Evolutionary conservation across 2,797 vertebrate genomes (phyloP).

Genomic region (Acrossocheilus fasciatus): DNA sequence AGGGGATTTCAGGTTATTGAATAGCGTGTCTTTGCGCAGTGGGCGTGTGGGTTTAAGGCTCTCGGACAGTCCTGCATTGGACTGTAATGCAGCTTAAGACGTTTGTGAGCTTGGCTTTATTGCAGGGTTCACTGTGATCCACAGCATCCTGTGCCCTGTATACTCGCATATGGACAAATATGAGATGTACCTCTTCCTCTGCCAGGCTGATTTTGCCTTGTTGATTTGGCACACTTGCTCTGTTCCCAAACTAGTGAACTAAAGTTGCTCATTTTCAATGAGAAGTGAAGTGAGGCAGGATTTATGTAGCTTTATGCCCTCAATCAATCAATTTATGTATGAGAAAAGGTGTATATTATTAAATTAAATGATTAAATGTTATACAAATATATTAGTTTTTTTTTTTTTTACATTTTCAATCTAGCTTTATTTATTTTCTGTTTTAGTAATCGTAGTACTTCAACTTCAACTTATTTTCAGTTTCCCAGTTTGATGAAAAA

Average conservation of each 20-base stretch:
- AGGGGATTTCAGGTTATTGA: constrained; percentile 26
- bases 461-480: too few species aligned
- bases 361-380: too few species aligned
- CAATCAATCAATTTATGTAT: too few species aligned
- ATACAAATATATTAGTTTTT: too few species aligned
- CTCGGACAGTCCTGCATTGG: not conserved
- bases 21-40: constrained; percentile 10
- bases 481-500: too few species aligned
- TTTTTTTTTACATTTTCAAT: too few species aligned
- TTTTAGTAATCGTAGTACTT: too few species aligned
- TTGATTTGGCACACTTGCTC: not conserved
- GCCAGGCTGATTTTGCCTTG: not conserved
- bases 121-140: constrained; percentile 1
- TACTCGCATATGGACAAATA: not conserved
- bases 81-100: not conserved
- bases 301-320: not conserved
- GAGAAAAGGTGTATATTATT: too few species aligned
- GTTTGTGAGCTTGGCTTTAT: not conserved
- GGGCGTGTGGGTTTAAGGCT: not conserved
- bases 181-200: not conserved
- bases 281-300: not conserved
- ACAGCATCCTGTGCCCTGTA: not conserved
- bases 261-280: not conserved
- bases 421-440: not conserved
- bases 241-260: not conserved